phyloP scores from a whole-genome alignment of 1,140 invertebrate species.

The Pogonognathellus flavescens region DNA sequence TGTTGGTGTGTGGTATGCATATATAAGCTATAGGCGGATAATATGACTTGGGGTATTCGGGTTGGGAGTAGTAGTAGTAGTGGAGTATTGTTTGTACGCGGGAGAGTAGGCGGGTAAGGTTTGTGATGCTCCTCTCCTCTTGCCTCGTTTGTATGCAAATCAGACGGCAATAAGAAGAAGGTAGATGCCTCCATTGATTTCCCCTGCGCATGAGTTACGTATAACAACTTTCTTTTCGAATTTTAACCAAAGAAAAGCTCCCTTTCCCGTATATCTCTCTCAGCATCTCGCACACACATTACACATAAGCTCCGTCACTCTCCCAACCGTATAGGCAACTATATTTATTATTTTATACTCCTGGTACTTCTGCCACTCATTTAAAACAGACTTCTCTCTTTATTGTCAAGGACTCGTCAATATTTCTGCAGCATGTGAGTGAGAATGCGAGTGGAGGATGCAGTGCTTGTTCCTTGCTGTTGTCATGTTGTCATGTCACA shows the following conservation, averaged over 20 bases:
- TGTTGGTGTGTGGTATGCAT: background rate
- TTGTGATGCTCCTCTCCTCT: background rate
- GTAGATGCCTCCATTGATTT: slow-evolving; percentile 56
- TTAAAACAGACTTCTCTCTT: too few species aligned
- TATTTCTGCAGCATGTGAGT: too few species aligned
- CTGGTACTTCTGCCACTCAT: too few species aligned
- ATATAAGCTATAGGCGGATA: background rate
- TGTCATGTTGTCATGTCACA: too few species aligned
- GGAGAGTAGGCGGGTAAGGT: slow-evolving; percentile 20
- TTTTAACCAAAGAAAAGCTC: background rate
- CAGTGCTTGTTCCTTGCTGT: too few species aligned
- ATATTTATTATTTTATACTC: too few species aligned
- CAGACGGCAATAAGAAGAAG: slow-evolving; percentile 59
- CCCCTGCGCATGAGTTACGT: slow-evolving; percentile 38
- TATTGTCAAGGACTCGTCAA: too few species aligned
- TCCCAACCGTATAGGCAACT: too few species aligned
- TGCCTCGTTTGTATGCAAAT: slow-evolving; percentile 66
- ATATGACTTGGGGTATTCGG: background rate
- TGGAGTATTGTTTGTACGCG: slow-evolving; percentile 24
- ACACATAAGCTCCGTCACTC: too few species aligned
- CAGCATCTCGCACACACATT: background rate
- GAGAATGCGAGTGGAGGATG: too few species aligned
- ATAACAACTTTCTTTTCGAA: background rate
- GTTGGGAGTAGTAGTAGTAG: background rate
- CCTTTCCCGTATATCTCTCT: background rate